phyloP scores from a whole-genome alignment of 2,113 vertebrate genomes.

The Sinosuthora webbiana region DNA sequence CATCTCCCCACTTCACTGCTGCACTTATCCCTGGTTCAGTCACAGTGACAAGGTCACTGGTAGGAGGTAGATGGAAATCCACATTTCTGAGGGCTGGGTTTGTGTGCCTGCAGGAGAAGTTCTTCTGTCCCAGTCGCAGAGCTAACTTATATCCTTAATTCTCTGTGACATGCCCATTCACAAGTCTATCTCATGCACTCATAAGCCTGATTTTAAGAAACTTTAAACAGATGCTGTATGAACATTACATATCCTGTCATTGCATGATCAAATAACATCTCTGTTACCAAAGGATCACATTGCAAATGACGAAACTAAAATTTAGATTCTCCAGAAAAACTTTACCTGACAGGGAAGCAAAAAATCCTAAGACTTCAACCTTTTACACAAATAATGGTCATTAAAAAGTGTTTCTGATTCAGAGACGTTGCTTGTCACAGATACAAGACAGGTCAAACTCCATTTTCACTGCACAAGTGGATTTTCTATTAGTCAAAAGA shows the following conservation, averaged over 20 bases:
- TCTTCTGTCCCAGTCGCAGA: background rate
- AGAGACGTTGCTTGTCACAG: background rate
- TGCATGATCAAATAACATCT: background rate
- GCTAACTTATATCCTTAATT: background rate
- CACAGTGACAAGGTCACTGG: background rate
- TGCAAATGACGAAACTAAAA: background rate
- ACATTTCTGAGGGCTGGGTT: background rate
- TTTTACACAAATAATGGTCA: background rate
- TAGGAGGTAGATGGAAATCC: background rate
- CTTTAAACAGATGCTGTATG: background rate
- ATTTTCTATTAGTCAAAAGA: background rate
- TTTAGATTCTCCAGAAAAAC: background rate
- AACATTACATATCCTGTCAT: background rate
- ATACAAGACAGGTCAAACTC: background rate
- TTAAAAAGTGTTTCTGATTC: background rate
- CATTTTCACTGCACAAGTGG: background rate
- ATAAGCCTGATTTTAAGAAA: background rate
- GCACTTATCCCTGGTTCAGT: background rate
- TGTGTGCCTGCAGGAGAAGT: background rate
- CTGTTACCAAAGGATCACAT: background rate
- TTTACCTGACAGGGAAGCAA: background rate
- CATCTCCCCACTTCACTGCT: background rate
- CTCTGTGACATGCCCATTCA: background rate
- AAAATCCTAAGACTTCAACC: background rate
- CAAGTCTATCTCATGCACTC: background rate